These are phyloP conservation scores for Nannobrachium achirus DNA, from an alignment of 2,113 vertebrate species.

Conservation along the genomic window DNA sequence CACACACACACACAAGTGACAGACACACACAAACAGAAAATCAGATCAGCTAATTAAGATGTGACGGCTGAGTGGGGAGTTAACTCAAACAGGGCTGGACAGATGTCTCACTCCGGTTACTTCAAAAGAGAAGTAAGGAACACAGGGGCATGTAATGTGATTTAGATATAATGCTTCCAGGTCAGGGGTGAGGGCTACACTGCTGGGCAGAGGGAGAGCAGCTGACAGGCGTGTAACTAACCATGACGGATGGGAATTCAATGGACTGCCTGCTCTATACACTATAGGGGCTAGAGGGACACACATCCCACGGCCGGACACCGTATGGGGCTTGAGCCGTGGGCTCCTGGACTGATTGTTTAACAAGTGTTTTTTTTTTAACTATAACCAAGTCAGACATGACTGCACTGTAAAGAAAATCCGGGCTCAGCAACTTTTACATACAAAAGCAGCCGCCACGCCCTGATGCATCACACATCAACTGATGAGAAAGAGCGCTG, in stretches of 20 bases:
- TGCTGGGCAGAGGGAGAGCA: conserved; percentile 76
- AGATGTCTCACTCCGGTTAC: conserved; percentile 78
- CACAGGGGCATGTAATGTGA: conserved; percentile 78
- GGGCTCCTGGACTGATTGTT: conserved; percentile 38
- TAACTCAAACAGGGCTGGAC: conserved; percentile 73
- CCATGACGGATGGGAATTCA: conserved; percentile 83
- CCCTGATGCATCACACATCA: conserved; percentile 30
- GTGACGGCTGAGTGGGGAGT: conserved; percentile 67
- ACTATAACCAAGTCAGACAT: conserved; percentile 52
- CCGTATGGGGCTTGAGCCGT: conserved; percentile 46
- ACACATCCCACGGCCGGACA: conserved; percentile 60
- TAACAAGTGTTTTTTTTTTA: conserved; percentile 26
- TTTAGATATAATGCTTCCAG: conserved; percentile 82
- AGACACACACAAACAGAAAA: conserved; percentile 42
- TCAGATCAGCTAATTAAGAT: conserved; percentile 76
- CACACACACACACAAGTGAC: conserved; percentile 10
- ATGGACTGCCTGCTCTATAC: conserved; percentile 73
- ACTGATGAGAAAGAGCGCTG: conserved; percentile 38
- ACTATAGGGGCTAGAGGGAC: conserved; percentile 12
- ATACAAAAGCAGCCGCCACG: not conserved
- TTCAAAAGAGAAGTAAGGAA: conserved; percentile 76
- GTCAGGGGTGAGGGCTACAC: conserved; percentile 79
- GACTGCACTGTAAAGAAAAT: conserved; percentile 36
- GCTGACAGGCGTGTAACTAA: conserved; percentile 83
- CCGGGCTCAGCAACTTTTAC: conserved; percentile 10